These are phyloP conservation scores for Crioceris asparagi DNA, from an alignment of 2,888 invertebrate genomes.

Conservation along the genomic window DNA sequence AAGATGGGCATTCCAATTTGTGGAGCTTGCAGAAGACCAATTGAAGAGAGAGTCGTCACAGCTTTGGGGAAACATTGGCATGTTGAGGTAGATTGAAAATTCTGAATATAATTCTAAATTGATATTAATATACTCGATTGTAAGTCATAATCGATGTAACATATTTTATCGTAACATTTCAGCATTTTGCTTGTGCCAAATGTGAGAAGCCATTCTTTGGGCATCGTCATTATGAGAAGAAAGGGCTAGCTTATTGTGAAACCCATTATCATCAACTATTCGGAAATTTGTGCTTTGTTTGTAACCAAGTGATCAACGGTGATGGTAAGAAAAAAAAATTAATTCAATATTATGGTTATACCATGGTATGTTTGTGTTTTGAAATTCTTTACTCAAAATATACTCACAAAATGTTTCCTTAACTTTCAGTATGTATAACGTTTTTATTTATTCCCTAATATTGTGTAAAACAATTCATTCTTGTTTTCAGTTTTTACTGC, in stretches of 20 bases:
- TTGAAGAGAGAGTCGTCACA: slow-evolving; percentile 97
- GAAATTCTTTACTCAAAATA: too few relatives aligned
- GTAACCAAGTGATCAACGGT: slow-evolving; percentile 95
- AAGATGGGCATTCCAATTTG: slow-evolving; percentile 99
- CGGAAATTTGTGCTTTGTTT: slow-evolving; percentile 96
- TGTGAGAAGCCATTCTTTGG: slow-evolving; percentile 99
- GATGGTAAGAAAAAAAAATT: slow-evolving; percentile 61
- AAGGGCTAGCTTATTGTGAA: slow-evolving; percentile 97
- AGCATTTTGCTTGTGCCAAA: slow-evolving; percentile 99
- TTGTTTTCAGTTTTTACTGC: slow-evolving; percentile 80
- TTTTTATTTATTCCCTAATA: too few relatives aligned
- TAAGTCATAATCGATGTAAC: too few relatives aligned
- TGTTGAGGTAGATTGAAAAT: slow-evolving; percentile 59
- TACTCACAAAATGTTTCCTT: too few relatives aligned
- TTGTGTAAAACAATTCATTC: too few relatives aligned
- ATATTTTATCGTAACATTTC: too few relatives aligned
- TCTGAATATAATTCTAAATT: neutral
- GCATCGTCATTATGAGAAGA: slow-evolving; percentile 97
- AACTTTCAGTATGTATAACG: too few relatives aligned
- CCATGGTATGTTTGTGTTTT: too few relatives aligned
- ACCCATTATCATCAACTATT: slow-evolving; percentile 98
- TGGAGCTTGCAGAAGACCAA: slow-evolving; percentile 96
- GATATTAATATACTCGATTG: too few relatives aligned
- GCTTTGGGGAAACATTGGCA: slow-evolving; percentile 98
- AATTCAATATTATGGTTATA: neutral